phyloP scores from a whole-genome alignment of 2,797 vertebrate species.

The Acrocephalus scirpaceus region DNA sequence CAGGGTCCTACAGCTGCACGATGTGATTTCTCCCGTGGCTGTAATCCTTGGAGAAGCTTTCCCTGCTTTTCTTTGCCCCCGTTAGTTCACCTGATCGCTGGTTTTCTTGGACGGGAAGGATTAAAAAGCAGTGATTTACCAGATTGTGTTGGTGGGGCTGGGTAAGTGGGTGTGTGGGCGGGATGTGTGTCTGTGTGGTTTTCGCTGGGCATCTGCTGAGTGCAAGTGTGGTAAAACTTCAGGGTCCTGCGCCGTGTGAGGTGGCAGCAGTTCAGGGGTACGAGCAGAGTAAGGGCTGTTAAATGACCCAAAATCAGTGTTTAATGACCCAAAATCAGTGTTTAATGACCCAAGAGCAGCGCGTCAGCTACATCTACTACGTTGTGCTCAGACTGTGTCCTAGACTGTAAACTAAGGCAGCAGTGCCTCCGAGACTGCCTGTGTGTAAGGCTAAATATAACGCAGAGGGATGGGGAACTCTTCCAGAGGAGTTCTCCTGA shows the following conservation, averaged over 20 bases:
- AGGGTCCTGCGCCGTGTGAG: neutral
- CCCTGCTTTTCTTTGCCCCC: neutral
- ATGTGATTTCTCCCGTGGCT: neutral
- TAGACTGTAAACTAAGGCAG: neutral
- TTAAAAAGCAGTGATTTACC: neutral
- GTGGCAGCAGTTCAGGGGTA: neutral
- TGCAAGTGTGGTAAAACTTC: neutral
- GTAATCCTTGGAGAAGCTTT: neutral
- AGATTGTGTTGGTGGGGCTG: neutral
- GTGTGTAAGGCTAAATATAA: constrained; percentile 18
- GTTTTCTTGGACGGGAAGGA: neutral
- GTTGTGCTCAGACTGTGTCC: neutral
- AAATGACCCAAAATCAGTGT: neutral
- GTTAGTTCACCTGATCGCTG: accelerated
- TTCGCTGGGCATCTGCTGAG: neutral
- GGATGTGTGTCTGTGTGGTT: neutral
- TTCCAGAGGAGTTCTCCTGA: neutral
- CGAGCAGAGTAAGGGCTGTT: neutral
- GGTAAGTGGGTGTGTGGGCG: neutral
- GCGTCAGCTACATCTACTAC: accelerated
- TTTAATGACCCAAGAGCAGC: neutral
- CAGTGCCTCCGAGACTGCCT: neutral
- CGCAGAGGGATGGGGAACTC: neutral
- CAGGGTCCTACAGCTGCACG: neutral
- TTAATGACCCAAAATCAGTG: neutral